Evolutionary conservation across 2,113 vertebrate genomes (phyloP).

Genomic region (Alectura lathami): DNA sequence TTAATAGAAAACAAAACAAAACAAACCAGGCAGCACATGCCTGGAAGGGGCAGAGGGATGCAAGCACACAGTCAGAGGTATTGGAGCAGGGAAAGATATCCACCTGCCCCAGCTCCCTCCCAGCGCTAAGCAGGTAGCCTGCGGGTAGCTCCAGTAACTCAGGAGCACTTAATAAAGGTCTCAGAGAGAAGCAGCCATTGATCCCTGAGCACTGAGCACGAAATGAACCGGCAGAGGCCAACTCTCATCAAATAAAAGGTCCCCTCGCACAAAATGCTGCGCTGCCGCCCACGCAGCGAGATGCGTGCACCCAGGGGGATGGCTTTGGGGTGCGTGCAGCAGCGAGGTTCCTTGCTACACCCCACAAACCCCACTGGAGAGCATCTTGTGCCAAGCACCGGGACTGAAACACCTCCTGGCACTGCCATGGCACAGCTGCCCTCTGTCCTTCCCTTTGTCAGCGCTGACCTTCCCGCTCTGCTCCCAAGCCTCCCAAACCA

Average conservation of each 20-base stretch:
- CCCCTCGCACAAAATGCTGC: neutral
- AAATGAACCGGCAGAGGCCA: constrained; percentile 15
- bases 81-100: neutral
- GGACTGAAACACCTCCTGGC: neutral
- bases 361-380: neutral
- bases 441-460: neutral
- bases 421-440: neutral
- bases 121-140: neutral
- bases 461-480: neutral
- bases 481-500: neutral
- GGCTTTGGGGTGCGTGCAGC: too few species aligned
- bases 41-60: neutral
- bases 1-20: neutral
- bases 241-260: neutral
- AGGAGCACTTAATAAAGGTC: neutral
- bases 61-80: neutral
- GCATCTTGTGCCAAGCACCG: too few species aligned
- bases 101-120: neutral
- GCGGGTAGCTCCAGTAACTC: neutral
- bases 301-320: fast-evolving
- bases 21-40: neutral
- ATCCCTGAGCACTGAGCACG: neutral
- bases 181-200: neutral
- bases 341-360: too few species aligned
- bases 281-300: neutral